phyloP scores from a whole-genome alignment of 1,140 invertebrate species.

The Apocrypta bakeri region DNA sequence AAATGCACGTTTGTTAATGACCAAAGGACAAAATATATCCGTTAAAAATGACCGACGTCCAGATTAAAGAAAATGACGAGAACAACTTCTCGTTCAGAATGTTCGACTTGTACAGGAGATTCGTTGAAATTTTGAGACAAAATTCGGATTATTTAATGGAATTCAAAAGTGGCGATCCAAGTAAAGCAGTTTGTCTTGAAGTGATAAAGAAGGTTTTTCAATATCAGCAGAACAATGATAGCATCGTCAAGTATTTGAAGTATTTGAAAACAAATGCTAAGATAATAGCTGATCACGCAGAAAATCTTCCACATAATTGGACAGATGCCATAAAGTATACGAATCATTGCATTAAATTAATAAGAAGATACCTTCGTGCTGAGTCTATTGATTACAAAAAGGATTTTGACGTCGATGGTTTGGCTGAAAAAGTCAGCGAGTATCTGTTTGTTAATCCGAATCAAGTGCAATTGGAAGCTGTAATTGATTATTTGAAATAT shows the following conservation, averaged over 20 bases:
- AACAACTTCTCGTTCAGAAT: slow-evolving; percentile 36
- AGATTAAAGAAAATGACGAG: not conserved
- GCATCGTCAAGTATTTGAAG: not conserved
- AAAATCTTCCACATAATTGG: slow-evolving; percentile 29
- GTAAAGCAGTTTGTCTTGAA: not conserved
- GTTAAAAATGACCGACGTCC: not conserved
- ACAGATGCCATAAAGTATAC: slow-evolving; percentile 34
- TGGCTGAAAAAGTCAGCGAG: not conserved
- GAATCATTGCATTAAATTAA: not conserved
- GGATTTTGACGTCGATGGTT: not conserved
- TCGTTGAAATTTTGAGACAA: slow-evolving; percentile 25
- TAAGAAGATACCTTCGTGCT: not conserved
- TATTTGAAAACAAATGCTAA: slow-evolving; percentile 20
- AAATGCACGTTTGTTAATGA: not conserved
- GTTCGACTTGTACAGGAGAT: slow-evolving; percentile 39
- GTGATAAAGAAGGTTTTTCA: slow-evolving; percentile 20
- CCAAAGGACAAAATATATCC: not conserved
- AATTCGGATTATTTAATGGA: slow-evolving; percentile 14
- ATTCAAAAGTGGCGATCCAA: slow-evolving; percentile 16
- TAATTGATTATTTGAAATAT: slow-evolving; percentile 32
- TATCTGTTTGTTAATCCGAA: not conserved
- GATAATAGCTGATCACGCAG: slow-evolving; percentile 16
- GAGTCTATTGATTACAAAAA: not conserved
- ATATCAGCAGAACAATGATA: not conserved
- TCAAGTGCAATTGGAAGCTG: slow-evolving; percentile 1